Conservation (phyloP, 2,113 vertebrate species). For the Gorsachius goisagi region DNA sequence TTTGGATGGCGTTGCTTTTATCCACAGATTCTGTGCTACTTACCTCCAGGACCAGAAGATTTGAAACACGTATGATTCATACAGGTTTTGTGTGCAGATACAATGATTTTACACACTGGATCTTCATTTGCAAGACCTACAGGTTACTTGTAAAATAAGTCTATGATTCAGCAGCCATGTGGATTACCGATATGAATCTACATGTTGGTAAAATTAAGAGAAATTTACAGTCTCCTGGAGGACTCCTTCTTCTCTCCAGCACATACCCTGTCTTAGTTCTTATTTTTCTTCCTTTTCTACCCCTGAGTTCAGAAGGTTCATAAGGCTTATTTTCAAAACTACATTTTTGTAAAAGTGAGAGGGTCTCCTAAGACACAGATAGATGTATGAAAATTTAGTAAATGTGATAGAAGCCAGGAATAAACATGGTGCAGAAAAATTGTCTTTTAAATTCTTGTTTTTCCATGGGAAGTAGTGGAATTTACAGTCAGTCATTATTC, state of each 20-base stretch:
- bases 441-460: not conserved
- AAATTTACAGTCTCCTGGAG: not conserved
- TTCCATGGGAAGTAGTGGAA: not conserved
- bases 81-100: not conserved
- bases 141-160: not conserved
- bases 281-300: not conserved
- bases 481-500: not conserved
- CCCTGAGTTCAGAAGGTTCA: not conserved
- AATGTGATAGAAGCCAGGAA: not conserved
- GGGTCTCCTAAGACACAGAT: not conserved
- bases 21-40: not conserved
- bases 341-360: not conserved
- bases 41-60: not conserved
- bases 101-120: not conserved
- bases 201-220: not conserved
- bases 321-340: not conserved
- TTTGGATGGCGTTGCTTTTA: not conserved
- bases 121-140: not conserved
- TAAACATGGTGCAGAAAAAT: not conserved
- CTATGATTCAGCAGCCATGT: not conserved
- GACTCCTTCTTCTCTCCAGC: not conserved
- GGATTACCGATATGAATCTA: not conserved
- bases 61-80: not conserved
- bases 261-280: not conserved
- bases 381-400: not conserved